Evolutionary conservation across 1,140 invertebrate genomes (phyloP), one percentile per base, ranked within the genome.

Genomic region (Asbolus verrucosus): DNA sequence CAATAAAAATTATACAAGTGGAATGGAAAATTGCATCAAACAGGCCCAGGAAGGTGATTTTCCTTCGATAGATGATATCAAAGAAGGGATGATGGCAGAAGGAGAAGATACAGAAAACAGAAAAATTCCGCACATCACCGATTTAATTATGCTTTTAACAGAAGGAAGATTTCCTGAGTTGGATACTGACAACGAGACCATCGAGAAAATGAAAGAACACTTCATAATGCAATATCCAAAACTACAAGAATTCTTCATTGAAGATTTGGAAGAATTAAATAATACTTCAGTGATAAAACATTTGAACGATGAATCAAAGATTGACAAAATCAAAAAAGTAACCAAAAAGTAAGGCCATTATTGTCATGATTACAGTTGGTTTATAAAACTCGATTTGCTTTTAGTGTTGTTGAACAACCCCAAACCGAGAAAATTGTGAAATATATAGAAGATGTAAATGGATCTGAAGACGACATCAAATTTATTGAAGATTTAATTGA

Each of bases 371-470:
- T 46, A 14, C 11, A 46, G 9, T 70, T 50, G 50, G 6, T n/a
- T 63, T 50, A 31, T 8, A 27, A 43, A n/a, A 39, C 18, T 21
- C 3, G 2, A 6, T 65, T 77, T 15, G 63, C 75, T 54, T 72
- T 79, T 16, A 65, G 70, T 1, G 27, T 30, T 11, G 69, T 80
- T 5, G 43, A 73, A 1, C 76, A 73, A 71, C 41, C 65, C 0
- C 27, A 76, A 14, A 36, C 81, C 1, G 75, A 82, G n/a, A 59
- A 72, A 1, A 67, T 86, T 16, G 78, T 63, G 3, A 41, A 39
- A 24, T 63, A 39, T 19, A 16, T 63, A 8, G 5, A 9, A 0
- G 24, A 41, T 39, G 6, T 18, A 11, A 41, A 21, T 11, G 61
- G 61, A 13, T 21, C 18, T 11, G 61, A 39, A 2, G 61, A 39